Conservation (phyloP, 2,113 vertebrate genomes). For the Verasper variegatus region DNA sequence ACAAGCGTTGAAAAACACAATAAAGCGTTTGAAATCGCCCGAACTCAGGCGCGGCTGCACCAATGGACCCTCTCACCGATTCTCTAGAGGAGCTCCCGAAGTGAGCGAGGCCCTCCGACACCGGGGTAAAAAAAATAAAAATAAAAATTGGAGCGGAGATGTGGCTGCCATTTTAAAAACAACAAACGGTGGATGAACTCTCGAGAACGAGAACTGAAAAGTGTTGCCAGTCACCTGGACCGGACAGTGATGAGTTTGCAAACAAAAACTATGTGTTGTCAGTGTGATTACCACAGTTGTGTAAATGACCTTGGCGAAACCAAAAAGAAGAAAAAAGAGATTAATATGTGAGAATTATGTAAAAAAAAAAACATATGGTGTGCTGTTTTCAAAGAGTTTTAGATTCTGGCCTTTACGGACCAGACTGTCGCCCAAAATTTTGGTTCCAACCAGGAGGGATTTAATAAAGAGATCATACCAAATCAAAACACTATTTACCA, state of each 20-base stretch:
- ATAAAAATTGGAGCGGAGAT: slow-evolving; percentile 31
- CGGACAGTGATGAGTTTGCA: slow-evolving; percentile 75
- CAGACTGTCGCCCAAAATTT: slow-evolving; percentile 80
- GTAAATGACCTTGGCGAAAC: slow-evolving; percentile 90
- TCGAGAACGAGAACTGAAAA: slow-evolving; percentile 82
- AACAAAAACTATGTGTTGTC: slow-evolving; percentile 83
- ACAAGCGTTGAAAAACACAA: slow-evolving; percentile 99
- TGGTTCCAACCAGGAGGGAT: slow-evolving; percentile 83
- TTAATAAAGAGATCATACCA: slow-evolving; percentile 86
- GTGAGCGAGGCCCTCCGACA: slow-evolving; percentile 57
- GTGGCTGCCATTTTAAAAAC: slow-evolving; percentile 54
- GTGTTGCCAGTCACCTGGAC: slow-evolving; percentile 74
- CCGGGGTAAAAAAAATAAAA: slow-evolving; percentile 8
- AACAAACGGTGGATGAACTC: slow-evolving; percentile 57
- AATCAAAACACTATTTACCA: slow-evolving; percentile 92
- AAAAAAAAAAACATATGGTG: slow-evolving; percentile 60
- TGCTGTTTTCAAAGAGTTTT: slow-evolving; percentile 85
- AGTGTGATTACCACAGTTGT: slow-evolving; percentile 86
- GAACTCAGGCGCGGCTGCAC: slow-evolving; percentile 86
- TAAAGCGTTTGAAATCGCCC: slow-evolving; percentile 98
- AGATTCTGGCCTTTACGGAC: slow-evolving; percentile 84
- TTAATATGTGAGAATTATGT: slow-evolving; percentile 72
- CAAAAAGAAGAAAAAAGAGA: slow-evolving; percentile 73
- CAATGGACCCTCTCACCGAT: slow-evolving; percentile 93
- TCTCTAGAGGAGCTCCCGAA: slow-evolving; percentile 93